These are phyloP conservation scores for Atethmia centrago DNA, from an alignment of 2,888 invertebrate species.

Conservation along the genomic window DNA sequence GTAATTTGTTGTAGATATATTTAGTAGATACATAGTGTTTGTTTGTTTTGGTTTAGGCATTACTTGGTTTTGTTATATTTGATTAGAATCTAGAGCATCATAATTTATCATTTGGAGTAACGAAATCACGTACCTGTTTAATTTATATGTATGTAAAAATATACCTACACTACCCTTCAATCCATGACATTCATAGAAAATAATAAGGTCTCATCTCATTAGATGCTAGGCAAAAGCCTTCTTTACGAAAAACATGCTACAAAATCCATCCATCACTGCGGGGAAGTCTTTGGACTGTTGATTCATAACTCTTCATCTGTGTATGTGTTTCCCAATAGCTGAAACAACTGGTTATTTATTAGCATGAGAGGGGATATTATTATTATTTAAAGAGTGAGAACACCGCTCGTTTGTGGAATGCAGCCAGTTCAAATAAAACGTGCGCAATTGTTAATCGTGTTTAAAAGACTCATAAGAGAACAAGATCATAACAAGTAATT, in stretches of 20 bases:
- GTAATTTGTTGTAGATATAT: conserved; percentile 64
- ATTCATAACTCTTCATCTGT: background rate
- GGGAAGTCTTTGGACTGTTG: background rate
- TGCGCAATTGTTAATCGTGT: too few species aligned
- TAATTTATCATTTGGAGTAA: conserved; percentile 34
- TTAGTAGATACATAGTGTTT: conserved; percentile 48
- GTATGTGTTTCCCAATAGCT: background rate
- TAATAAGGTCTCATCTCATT: background rate
- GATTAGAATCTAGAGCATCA: conserved; percentile 31
- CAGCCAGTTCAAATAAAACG: too few species aligned
- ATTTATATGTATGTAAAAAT: background rate
- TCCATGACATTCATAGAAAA: background rate
- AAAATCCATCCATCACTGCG: background rate
- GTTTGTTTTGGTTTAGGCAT: conserved; percentile 46
- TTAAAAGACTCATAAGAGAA: too few species aligned
- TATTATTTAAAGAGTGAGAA: too few species aligned
- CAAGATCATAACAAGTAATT: too few species aligned
- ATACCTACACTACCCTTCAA: background rate
- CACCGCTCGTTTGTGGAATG: too few species aligned
- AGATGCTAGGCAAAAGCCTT: background rate
- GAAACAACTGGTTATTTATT: background rate
- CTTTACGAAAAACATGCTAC: background rate
- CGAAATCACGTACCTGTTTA: background rate
- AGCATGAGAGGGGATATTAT: too few species aligned
- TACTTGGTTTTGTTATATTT: conserved; percentile 43